Conservation (phyloP, 2,113 vertebrate species). For the Mohoua ochrocephala region DNA sequence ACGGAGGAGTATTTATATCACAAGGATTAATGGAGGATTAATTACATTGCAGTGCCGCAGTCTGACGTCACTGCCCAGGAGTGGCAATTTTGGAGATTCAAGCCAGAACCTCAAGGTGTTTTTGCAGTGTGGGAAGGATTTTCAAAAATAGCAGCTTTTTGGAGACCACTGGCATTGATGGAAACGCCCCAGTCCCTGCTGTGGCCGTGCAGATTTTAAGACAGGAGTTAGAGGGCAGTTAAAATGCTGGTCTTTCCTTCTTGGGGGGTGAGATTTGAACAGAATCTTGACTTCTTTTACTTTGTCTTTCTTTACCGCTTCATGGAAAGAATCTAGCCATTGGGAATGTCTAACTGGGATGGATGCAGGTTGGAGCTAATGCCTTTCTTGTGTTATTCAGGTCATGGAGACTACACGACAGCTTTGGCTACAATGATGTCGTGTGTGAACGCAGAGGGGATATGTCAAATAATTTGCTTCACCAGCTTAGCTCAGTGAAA, state of each 20-base stretch:
- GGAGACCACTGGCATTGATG: background rate
- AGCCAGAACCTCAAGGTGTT: slow-evolving; percentile 47
- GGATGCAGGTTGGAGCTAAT: background rate
- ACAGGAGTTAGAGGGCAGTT: background rate
- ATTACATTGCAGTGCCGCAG: slow-evolving; percentile 5
- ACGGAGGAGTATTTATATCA: slow-evolving; percentile 10
- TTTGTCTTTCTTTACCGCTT: background rate
- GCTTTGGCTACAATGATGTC: background rate
- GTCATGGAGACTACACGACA: background rate
- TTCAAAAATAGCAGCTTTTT: slow-evolving; percentile 22
- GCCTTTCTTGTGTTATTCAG: background rate
- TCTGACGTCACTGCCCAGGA: background rate
- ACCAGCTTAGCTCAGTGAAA: background rate
- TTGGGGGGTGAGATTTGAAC: background rate
- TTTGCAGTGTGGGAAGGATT: background rate
- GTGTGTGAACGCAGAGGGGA: background rate
- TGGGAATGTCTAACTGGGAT: background rate
- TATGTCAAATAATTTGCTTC: background rate
- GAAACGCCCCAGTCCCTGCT: background rate
- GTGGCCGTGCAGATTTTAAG: background rate
- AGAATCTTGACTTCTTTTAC: background rate
- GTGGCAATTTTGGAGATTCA: background rate
- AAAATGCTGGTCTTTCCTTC: background rate
- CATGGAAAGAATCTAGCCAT: background rate
- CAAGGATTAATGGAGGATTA: slow-evolving; percentile 18